These are phyloP conservation scores for Paramormyrops kingsleyae DNA, from an alignment of 2,113 vertebrate species.

Conservation along the genomic window DNA sequence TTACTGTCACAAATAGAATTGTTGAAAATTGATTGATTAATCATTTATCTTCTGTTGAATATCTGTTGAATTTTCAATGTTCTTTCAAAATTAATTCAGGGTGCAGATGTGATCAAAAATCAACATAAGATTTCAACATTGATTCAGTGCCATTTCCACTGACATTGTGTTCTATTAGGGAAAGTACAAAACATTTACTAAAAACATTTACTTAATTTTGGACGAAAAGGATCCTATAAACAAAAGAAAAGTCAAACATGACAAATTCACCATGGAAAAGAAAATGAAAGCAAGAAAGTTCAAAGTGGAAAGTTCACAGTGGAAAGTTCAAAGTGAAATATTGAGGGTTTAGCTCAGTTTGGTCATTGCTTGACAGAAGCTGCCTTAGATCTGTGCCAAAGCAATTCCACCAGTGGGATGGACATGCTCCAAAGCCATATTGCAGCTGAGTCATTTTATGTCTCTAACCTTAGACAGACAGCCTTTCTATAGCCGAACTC, in stretches of 20 bases:
- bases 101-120: not conserved
- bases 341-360: not conserved
- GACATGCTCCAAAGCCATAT: not conserved
- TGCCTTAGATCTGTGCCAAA: not conserved
- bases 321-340: not conserved
- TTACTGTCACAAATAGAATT: not conserved
- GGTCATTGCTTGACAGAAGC: not conserved
- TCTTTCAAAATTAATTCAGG: not conserved
- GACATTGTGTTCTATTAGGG: not conserved
- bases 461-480: not conserved
- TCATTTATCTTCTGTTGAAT: not conserved
- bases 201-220: not conserved
- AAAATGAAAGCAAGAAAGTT: not conserved
- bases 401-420: not conserved
- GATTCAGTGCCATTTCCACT: not conserved
- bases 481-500: not conserved
- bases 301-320: not conserved
- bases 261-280: not conserved
- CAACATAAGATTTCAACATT: not conserved
- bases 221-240: not conserved
- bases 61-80: not conserved
- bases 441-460: not conserved
- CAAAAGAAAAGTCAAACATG: not conserved
- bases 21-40: not conserved
- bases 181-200: not conserved